Evolutionary conservation across 2,797 vertebrate species (phyloP), one percentile per base, ranked within the genome.

Genomic region (Tamandua tetradactyla): DNA sequence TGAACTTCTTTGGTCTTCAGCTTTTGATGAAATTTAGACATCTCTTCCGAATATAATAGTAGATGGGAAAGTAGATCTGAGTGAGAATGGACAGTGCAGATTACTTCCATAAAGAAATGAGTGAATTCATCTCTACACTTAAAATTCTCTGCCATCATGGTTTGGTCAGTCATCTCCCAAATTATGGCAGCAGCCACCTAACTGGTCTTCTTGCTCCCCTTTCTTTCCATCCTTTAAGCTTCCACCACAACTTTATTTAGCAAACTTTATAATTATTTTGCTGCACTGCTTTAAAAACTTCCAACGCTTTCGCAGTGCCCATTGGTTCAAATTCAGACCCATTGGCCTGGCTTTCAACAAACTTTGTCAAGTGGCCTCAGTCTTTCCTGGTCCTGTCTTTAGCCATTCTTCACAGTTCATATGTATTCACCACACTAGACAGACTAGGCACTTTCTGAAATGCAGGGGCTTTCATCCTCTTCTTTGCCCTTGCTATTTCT

Each of bases 281-380:
- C 52, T 61, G 32, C 13, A 4, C 5, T 37, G 27, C 22, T 9
- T 64, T 20, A 55, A n/a, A 75, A 55, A 27, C 13, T 22, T 49
- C 20, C 7, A 9, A 3, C 32, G 20, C 13, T 35, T 59, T 57
- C 57, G 22, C 42, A 35, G 40, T 25, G 42, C 9, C 76, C 14
- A 2, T 74, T 5, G 1, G 49, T 3, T 52, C 78, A 37, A 49
- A 57, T 71, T 55, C 76, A 35, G 10, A 37, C 35, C 11, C 23
- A 0, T 2, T 1, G 3, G 23, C 23, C n/a, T 32, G 42, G n/a
- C 20, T 8, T 27, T 10, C 20, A 13, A 27, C 3, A 3, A 2
- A 61, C 32, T 88, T 84, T 61, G 61, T 42, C 49, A 57, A 25
- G 30, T 18, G 80, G 49, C 49, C 22, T 13, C 5, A 2, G 23